A percentile compares a stretch with the other conserved stretches of the same genome.
Conservation (phyloP, 1,140 invertebrate species). For the Drosophila neocordata region DNA sequence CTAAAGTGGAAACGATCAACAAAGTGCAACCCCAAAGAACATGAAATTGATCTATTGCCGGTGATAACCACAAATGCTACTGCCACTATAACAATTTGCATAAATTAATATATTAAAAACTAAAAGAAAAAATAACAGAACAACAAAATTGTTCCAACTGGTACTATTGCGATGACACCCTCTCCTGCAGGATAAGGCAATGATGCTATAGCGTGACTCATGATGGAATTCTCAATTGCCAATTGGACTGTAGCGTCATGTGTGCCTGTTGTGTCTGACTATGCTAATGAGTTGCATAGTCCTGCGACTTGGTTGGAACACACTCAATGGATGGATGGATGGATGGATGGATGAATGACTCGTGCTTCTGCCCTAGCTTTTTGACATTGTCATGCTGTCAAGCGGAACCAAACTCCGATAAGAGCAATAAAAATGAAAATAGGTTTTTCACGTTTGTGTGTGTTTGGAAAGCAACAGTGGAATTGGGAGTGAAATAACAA, state of each 20-base stretch:
- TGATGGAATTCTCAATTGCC: slow-evolving; percentile 51
- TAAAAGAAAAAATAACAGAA: neutral
- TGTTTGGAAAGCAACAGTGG: slow-evolving; percentile 53
- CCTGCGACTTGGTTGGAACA: slow-evolving; percentile 5
- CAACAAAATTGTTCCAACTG: slow-evolving; percentile 47
- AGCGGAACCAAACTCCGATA: slow-evolving; percentile 82
- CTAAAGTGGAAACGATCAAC: slow-evolving; percentile 82
- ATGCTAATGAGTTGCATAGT: slow-evolving; percentile 52
- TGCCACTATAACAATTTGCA: slow-evolving; percentile 68
- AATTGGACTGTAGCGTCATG: slow-evolving; percentile 67
- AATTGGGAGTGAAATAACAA: slow-evolving; percentile 35
- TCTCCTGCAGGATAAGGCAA: slow-evolving; percentile 44
- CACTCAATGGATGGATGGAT: slow-evolving; percentile 20
- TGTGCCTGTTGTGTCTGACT: slow-evolving; percentile 31
- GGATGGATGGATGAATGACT: slow-evolving; percentile 23
- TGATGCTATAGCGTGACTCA: slow-evolving; percentile 69
- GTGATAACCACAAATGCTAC: slow-evolving; percentile 44
- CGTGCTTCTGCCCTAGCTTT: slow-evolving; percentile 17
- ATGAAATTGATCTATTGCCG: slow-evolving; percentile 59
- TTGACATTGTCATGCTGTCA: slow-evolving; percentile 75
- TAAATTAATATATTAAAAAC: slow-evolving; percentile 74
- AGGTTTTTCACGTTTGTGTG: slow-evolving; percentile 45
- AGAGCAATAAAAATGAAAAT: slow-evolving; percentile 78
- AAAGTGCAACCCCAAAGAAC: slow-evolving; percentile 53
- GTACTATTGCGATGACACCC: slow-evolving; percentile 36